Base-by-base conservation (phyloP, 2,113 vertebrate genomes). In the Perognathus longimembris region DNA sequence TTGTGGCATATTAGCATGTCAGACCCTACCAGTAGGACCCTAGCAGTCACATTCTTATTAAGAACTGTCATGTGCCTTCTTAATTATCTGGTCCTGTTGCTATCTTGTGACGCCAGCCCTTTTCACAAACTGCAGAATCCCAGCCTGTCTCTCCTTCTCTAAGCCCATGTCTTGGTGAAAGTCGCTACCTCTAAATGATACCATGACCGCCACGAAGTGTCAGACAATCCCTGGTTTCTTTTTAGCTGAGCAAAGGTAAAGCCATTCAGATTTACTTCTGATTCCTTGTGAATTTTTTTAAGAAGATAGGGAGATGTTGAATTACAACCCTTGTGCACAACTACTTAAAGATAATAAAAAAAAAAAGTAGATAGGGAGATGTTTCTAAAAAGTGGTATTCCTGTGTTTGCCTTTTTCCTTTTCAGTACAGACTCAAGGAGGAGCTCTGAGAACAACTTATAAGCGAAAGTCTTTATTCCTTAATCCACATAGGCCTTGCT, bases 221-320 rank as follows among this genome's bases (percentile, higher is more conserved):
- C 42, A 34, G 87, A 73, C 61, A 21, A 59, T n/a, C 42, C 28
- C 20, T 61, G 36, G 28, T 14, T 77, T 73, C n/a, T 64, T 82
- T 73, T 63, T 45, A 74, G 54, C 57, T 69, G 28, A 74, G 36
- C 28, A 67, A 64, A 81, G 64, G 30, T 11, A 20, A 45, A 88
- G 42, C 8, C 38, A 63, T 73, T 90, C 26, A 92, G 7, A 77
- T 57, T 40, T 54, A 59, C 42, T 83, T 76, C 42, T 66, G 71
- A 20, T 50, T 6, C 17, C 42, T 75, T 80, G 90, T 79, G 85
- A 86, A 83, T 20, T 95, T 71, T 91, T 73, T 94, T 50, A 74
- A 54, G 50, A 54, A 82, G 59, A 40, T 32, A 38, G 36, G 38
- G 73, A 32, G 42, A 38, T 64, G 3, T 50, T 92, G 32, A 54